phyloP scores from a whole-genome alignment of 1,140 invertebrate species.

The Trichoplusia ni region DNA sequence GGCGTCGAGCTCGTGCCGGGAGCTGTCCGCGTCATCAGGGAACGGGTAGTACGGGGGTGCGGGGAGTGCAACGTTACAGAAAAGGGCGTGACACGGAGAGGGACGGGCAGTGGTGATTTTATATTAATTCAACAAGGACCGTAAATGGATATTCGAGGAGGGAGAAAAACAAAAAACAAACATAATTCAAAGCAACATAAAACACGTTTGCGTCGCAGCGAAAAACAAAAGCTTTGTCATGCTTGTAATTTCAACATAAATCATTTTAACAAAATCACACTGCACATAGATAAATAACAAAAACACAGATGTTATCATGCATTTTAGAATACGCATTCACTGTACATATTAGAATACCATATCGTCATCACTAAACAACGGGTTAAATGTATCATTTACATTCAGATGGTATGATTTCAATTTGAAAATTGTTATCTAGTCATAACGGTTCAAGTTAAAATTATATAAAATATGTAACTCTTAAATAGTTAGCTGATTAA shows the following conservation, averaged over 20 bases:
- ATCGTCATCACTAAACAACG: conserved; percentile 22
- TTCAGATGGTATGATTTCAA: neutral
- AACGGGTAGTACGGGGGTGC: conserved; percentile 24
- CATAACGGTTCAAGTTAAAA: too few species aligned
- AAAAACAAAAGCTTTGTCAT: too few species aligned
- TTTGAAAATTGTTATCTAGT: neutral
- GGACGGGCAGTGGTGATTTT: neutral
- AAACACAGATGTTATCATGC: conserved; percentile 67
- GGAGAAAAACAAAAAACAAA: conserved; percentile 59
- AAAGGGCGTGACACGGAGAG: neutral
- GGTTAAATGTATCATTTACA: conserved; percentile 13
- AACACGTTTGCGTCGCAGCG: conserved; percentile 68
- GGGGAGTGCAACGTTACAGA: conserved; percentile 33
- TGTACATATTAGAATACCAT: conserved; percentile 31
- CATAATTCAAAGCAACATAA: conserved; percentile 78
- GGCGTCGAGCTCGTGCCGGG: conserved; percentile 66
- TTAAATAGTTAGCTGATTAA: too few species aligned
- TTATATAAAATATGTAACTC: too few species aligned
- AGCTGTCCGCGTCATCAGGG: conserved; percentile 44
- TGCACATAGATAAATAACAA: conserved; percentile 46
- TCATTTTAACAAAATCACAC: conserved; percentile 30
- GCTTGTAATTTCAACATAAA: too few species aligned
- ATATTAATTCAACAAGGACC: neutral
- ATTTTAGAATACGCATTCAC: conserved; percentile 39
- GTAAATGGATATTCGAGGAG: conserved; percentile 10